phyloP scores from a whole-genome alignment of 2,888 invertebrate genomes.

The Timandra comae region DNA sequence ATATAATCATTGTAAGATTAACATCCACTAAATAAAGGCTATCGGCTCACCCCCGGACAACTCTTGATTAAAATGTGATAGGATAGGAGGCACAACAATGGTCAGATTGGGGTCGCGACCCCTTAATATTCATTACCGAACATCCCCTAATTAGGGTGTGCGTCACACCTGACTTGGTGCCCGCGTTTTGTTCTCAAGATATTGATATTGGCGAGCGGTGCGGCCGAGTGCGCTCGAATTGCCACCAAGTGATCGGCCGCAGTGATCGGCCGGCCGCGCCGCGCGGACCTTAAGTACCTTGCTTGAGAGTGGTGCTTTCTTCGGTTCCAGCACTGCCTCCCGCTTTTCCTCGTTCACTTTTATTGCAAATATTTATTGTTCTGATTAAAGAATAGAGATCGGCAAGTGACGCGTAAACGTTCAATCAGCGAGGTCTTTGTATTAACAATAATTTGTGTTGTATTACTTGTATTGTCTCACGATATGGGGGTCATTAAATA shows the following conservation, averaged over 20 bases:
- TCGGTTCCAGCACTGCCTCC: too few species aligned
- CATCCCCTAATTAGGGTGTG: slow-evolving; percentile 61
- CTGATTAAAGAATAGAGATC: background rate
- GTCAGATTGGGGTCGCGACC: slow-evolving; percentile 51
- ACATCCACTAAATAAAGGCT: too few species aligned
- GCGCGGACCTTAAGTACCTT: too few species aligned
- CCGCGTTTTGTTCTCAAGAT: slow-evolving; percentile 55
- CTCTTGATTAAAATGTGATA: slow-evolving; percentile 48
- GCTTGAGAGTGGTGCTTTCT: slow-evolving; percentile 30
- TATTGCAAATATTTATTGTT: slow-evolving; percentile 1
- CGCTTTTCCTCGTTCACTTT: slow-evolving; percentile 11
- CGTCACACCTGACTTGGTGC: slow-evolving; percentile 61
- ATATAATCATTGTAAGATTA: too few species aligned
- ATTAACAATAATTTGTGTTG: too few species aligned
- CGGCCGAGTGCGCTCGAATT: slow-evolving; percentile 16
- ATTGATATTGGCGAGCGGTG: slow-evolving; percentile 53
- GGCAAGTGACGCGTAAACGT: background rate
- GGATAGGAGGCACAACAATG: slow-evolving; percentile 50
- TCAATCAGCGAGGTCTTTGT: too few species aligned
- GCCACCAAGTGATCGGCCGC: too few species aligned
- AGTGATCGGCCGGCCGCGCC: too few species aligned
- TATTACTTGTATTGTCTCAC: too few species aligned
- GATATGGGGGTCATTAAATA: too few species aligned
- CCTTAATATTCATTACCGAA: slow-evolving; percentile 66
- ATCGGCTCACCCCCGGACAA: slow-evolving; percentile 3